Percentiles rank a stretch among this genome's conserved stretches.
phyloP scores from a whole-genome alignment of 37 sponge, comb jelly and placozoan species.

The Theonella swinhoei region DNA sequence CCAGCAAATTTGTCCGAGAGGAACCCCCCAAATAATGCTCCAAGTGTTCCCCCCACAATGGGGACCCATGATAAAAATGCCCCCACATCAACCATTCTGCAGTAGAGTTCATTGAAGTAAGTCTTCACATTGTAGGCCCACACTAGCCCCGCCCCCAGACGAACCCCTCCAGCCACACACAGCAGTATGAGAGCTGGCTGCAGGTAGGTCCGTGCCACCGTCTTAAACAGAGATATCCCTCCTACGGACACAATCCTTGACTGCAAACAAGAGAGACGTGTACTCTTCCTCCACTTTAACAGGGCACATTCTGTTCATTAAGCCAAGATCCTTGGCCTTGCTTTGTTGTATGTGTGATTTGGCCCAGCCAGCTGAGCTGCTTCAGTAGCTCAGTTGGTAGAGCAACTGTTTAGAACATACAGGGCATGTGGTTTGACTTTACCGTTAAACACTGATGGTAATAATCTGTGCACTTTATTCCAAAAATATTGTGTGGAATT shows the following conservation, averaged over 20 bases:
- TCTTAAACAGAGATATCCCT: neutral
- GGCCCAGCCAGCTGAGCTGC: no score
- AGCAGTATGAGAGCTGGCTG: slow-evolving; percentile 58
- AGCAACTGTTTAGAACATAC: no score
- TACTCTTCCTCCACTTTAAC: no score
- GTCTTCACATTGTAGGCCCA: slow-evolving; percentile 84
- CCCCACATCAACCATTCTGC: slow-evolving; percentile 39
- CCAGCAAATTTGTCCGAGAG: slow-evolving; percentile 64
- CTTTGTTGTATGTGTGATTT: no score
- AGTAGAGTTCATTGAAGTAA: slow-evolving; percentile 45
- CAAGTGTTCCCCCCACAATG: slow-evolving; percentile 73
- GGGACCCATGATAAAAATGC: slow-evolving; percentile 82
- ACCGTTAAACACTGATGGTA: no score
- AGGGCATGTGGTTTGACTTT: no score
- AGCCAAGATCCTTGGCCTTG: no score
- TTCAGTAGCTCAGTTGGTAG: no score
- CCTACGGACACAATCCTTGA: neutral
- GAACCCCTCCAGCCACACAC: slow-evolving; percentile 73
- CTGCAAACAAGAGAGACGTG: no score
- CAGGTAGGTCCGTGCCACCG: slow-evolving; percentile 10
- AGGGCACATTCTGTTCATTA: no score
- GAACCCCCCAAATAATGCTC: slow-evolving; percentile 75
- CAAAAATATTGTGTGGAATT: no score
- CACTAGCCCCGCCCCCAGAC: slow-evolving; percentile 76
- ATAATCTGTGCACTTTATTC: no score